Evolutionary conservation across 2,113 vertebrate genomes (phyloP).

Genomic region (Phalacrocorax carbo): DNA sequence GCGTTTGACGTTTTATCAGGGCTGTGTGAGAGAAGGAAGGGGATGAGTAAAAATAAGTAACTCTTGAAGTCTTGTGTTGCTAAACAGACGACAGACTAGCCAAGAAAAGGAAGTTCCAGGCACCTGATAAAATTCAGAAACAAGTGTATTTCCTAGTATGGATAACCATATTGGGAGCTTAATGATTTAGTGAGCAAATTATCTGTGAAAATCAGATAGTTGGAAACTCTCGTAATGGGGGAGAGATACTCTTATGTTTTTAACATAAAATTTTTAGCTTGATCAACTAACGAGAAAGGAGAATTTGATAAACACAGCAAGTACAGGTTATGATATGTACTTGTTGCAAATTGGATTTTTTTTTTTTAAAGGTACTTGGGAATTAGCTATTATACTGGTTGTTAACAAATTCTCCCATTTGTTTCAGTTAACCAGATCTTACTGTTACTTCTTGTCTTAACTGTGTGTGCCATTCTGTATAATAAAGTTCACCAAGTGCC

Average conservation of each 20-base stretch:
- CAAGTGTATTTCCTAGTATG: background rate
- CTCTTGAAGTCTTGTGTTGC: background rate
- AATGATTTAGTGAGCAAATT: background rate
- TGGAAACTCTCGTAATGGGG: background rate
- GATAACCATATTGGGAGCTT: background rate
- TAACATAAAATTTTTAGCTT: background rate
- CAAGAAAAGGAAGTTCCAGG: background rate
- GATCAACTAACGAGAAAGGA: background rate
- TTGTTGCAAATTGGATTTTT: background rate
- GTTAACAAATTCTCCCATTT: background rate
- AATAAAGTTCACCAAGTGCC: slow-evolving; percentile 77
- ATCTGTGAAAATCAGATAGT: background rate
- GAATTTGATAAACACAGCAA: background rate
- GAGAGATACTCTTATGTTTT: background rate
- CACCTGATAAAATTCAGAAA: background rate
- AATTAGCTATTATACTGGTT: background rate
- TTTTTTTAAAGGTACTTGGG: background rate
- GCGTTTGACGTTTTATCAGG: background rate
- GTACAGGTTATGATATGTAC: background rate
- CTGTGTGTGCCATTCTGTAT: slow-evolving; percentile 84
- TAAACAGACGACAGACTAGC: background rate
- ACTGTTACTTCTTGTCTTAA: slow-evolving; percentile 84
- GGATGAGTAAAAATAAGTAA: background rate
- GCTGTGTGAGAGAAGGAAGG: background rate
- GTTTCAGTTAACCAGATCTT: slow-evolving; percentile 85